phyloP scores from a whole-genome alignment of 2,888 invertebrate genomes.

The Drosophila paracracens region DNA sequence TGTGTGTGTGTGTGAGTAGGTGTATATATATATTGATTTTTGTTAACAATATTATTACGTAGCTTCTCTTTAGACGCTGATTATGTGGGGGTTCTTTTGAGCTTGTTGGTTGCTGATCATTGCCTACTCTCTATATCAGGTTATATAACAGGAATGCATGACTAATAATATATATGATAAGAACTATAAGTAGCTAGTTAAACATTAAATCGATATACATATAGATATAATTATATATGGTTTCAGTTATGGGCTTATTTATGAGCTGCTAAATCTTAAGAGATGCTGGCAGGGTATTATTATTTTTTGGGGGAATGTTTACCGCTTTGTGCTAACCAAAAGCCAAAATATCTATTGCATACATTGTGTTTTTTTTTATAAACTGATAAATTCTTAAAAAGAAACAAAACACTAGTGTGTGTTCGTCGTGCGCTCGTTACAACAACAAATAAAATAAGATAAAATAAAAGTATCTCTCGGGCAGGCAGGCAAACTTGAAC shows the following conservation, averaged over 20 bases:
- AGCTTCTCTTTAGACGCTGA: conserved; percentile 71
- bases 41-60: conserved; percentile 60
- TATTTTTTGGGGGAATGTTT: conserved; percentile 67
- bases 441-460: conserved; percentile 36
- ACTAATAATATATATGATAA: conserved; percentile 71
- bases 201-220: conserved; percentile 35
- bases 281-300: conserved; percentile 39
- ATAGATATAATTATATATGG: conserved; percentile 38
- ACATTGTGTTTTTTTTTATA: conserved; percentile 26
- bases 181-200: conserved; percentile 65
- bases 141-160: conserved; percentile 81
- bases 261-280: conserved; percentile 48
- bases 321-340: conserved; percentile 73
- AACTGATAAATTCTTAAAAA: conserved; percentile 59
- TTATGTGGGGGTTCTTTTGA: conserved; percentile 60
- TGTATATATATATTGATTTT: conserved; percentile 27
- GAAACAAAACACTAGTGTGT: conserved; percentile 40
- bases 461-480: conserved; percentile 67
- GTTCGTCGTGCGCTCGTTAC: conserved; percentile 9
- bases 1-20: conserved; percentile 29
- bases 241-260: conserved; percentile 50
- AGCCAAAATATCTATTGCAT: conserved; percentile 44
- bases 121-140: conserved; percentile 63
- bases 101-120: conserved; percentile 61
- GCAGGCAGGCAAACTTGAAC: conserved; percentile 69